phyloP scores from a whole-genome alignment of 1,140 invertebrate species.

The Macrocentrus cingulum region DNA sequence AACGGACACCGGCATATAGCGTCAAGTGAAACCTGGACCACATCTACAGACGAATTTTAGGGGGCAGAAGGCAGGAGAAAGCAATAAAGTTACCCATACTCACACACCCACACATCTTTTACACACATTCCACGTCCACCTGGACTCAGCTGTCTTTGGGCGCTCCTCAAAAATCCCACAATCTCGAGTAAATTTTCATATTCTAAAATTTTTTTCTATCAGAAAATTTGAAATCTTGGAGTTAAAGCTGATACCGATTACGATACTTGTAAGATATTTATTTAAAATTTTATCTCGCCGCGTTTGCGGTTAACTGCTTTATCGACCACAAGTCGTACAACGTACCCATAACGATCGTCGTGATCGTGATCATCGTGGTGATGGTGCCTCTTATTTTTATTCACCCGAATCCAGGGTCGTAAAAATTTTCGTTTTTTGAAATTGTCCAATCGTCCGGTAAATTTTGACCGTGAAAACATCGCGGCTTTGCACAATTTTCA shows the following conservation, averaged over 20 bases:
- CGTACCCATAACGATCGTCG: background rate
- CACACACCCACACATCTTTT: background rate
- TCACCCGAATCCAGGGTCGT: slow-evolving; percentile 22
- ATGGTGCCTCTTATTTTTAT: slow-evolving; percentile 18
- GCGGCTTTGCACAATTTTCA: background rate
- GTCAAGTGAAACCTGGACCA: slow-evolving; percentile 16
- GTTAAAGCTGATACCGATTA: too few species aligned
- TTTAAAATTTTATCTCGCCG: too few species aligned
- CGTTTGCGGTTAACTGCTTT: too few species aligned
- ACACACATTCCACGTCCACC: background rate
- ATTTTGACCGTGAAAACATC: slow-evolving; percentile 20
- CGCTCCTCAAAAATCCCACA: too few species aligned
- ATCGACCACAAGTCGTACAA: too few species aligned
- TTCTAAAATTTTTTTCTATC: too few species aligned
- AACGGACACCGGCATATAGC: background rate
- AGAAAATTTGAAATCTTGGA: too few species aligned
- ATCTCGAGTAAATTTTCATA: too few species aligned
- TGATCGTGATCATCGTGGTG: slow-evolving; percentile 10
- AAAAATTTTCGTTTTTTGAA: slow-evolving; percentile 2
- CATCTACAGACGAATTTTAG: background rate
- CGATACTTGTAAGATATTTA: too few species aligned
- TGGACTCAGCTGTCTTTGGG: too few species aligned
- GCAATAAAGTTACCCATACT: slow-evolving; percentile 1
- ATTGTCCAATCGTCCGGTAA: slow-evolving; percentile 15
- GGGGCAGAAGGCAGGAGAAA: slow-evolving; percentile 2